Base-by-base conservation (phyloP, 1,140 invertebrate species). In the Pantala flavescens region DNA sequence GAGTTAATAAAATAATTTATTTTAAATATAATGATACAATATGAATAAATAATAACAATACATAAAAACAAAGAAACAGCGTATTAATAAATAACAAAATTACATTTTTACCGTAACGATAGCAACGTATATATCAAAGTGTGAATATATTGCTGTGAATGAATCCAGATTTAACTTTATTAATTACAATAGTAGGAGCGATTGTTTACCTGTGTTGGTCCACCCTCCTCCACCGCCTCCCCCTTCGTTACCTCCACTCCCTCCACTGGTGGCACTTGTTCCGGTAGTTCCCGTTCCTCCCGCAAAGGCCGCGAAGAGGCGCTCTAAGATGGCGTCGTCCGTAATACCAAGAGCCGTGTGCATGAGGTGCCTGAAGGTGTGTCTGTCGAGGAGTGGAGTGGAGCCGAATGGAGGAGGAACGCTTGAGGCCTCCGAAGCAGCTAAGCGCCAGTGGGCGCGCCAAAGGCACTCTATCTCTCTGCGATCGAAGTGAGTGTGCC, bases 281-380 rank as follows among this genome's bases (percentile, higher is more conserved):
- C 16, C 49, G 3, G 49, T 63, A 63, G 49, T 63, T 63, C 49
- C 49, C 1, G 49, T 63, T 16, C 49, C 49, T 16, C 49, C 49
- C 49, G 49, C 49, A 63, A 63, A 63, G 16, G 49, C 49, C 49
- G 49, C 49, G 49, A 63, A 63, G 49, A 63, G 49, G 49, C 49
- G 49, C 49, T 63, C 49, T 3, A 63, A 12, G 49, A 63, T 63
- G 49, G 49, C 49, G 49, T 63, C 49, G 49, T 63, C 49, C 3
- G 49, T 63, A 12, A 63, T 63, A 3, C 49, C 49, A 12, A 63
- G 49, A 21, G 49, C 49, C 3, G 49, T 63, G 49, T 63, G 49
- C 14, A 63, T 16, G 49, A 63, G 49, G 49, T 63, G 49, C 16
- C 49, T 3, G 49, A 63, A 63, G 49, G 49, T 63, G 49, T 63